Base-by-base conservation (phyloP, 2,888 invertebrate genomes). In the Clusia tigrina region DNA sequence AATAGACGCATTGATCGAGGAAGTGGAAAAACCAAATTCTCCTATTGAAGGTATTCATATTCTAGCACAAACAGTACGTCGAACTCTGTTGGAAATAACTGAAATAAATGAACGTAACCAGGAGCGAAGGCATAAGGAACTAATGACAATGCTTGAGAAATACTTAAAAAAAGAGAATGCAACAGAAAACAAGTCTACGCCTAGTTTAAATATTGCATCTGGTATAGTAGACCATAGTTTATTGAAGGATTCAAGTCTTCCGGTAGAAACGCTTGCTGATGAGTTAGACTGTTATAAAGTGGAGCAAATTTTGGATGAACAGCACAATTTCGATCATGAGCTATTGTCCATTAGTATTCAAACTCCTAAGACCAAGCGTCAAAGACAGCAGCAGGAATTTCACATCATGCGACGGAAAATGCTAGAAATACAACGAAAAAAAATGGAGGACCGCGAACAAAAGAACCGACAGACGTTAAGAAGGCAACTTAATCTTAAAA, bases 391-490 rank as follows among this genome's bases (percentile, higher is more conserved):
- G 17, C 54, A 26, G 23, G 54, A 42, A n/a, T 46, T 38, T 1
- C 42, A 66, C 22, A 25, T 52, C 53, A 69, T 68, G 70, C 69
- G 69, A 1, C 58, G 60, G 9, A 12, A 63, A 56, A 67, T 72
- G 67, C 38, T 71, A 18, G 67, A 67, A 26, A 57, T 69, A 26
- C 72, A 72, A 25, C 65, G 70, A 0, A 48, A 62, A 48, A 72
- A 72, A 67, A 71, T 72, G 71, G 67, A 67, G 52, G 70, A 72
- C 24, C 69, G 70, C 6, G 71, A 68, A 61, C 64, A 70, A 1
- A 72, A 70, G 26, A 58, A 58, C 20, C 46, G 20, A 12, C 42
- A 38, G n/a, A 12, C 42, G n/a, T 12, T 42, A 17, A 6, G n/a
- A 42, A 10, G 9, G 42, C 12, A 32, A 32, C 32, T 9, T 12